Evolutionary conservation across 2,888 invertebrate genomes (phyloP).

Genomic region (Patella ulyssiponensis): DNA sequence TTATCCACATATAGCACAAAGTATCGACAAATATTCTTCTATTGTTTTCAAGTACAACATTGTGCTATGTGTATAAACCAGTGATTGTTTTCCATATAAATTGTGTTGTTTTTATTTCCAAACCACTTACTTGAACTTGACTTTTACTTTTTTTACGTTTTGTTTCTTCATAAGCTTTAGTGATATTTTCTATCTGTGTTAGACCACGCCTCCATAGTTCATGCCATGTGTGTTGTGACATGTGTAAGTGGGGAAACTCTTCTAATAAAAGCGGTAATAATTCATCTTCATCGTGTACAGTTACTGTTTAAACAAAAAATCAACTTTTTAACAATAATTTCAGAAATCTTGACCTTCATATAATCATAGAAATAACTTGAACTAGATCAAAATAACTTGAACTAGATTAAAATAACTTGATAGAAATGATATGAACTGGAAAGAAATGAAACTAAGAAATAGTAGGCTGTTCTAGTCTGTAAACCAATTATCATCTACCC

Average conservation of each 20-base stretch:
- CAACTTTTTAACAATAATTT: background rate
- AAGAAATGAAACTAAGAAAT: no score
- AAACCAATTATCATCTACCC: no score
- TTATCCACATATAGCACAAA: no score
- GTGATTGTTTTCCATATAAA: no score
- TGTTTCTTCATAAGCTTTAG: conserved; percentile 61
- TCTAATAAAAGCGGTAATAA: conserved; percentile 67
- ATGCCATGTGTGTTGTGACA: conserved; percentile 69
- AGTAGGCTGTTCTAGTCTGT: no score
- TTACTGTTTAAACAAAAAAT: conserved; percentile 38
- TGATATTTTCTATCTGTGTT: conserved; percentile 66
- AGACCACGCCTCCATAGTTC: conserved; percentile 68
- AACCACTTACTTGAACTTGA: conserved; percentile 57
- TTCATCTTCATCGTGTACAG: conserved; percentile 62
- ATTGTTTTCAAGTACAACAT: no score
- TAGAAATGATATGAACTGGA: no score
- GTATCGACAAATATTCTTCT: no score
- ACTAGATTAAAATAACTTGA: background rate
- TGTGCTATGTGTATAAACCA: no score
- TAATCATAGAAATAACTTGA: no score
- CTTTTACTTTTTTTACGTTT: conserved; percentile 63
- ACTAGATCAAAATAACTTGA: no score
- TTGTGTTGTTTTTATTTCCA: no score
- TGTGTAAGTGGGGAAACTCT: conserved; percentile 70
- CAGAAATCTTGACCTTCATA: background rate